Evolutionary conservation across 2,888 invertebrate genomes (phyloP), one percentile per base, ranked within the genome.

Genomic region (Polyploca ridens): DNA sequence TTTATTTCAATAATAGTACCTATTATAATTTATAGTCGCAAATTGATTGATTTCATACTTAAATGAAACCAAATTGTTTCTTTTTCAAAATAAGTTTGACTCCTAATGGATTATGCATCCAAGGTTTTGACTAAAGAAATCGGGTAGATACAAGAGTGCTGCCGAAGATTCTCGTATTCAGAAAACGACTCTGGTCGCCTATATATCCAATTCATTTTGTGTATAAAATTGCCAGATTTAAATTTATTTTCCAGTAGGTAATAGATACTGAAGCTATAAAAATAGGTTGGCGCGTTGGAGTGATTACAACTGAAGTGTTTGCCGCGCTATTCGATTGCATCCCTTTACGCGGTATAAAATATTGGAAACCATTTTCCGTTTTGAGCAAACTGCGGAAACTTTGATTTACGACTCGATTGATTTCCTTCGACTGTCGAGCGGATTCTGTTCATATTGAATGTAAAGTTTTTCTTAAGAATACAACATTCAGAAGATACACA

Each of bases 291-390:
- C 54, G 0, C 54, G 54, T 10, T 10, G 19, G 10, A 54, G 16
- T 54, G 10, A 54, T 54, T 54, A 19, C 54, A 54, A 3, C 8
- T 38, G 10, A 41, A 33, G 27, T 19, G n/a, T 61, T 61, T 27
- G 61, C 41, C 11, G 11, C 27, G 59, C 54, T 54, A 38, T 16
- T 38, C 44, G 41, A 27, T 41, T 61, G 41, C 61, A 61, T 61
- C 61, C 61, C 61, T 41, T 61, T n/a, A 27, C 19, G 44, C 64
- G 61, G 68, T 66, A 19, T 54, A 62, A 74, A 74, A 82, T 75
- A 82, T 83, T 85, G 81, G 83, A 85, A 85, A 84, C 78, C 78
- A 71, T 81, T 78, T 82, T 83, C 84, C 85, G 85, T 76, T 82
- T 72, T 64, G 72, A 79, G 83, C 84, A 84, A 85, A 84, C 77